Base-by-base conservation (phyloP, 2,888 invertebrate genomes). In the Ecdyonurus torrentis region DNA sequence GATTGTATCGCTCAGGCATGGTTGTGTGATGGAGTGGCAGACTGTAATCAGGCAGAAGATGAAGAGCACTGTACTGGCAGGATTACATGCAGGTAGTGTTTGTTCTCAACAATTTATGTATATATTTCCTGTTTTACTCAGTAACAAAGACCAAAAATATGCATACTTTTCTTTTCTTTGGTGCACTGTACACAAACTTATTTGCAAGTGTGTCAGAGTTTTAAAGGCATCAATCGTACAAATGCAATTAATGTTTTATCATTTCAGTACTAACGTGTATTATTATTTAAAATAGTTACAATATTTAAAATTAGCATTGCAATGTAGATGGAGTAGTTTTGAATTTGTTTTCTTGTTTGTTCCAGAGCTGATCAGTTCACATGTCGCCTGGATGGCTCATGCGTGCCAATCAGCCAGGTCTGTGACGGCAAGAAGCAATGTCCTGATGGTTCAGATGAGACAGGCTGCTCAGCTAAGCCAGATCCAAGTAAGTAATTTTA, bases 301-400 rank as follows among this genome's bases (percentile, higher is more conserved):
- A n/a, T n/a, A n/a, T n/a, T n/a, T n/a, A n/a, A n/a, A n/a, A n/a
- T n/a, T n/a, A n/a, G n/a, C n/a, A n/a, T n/a, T n/a, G n/a, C n/a
- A n/a, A n/a, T n/a, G n/a, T n/a, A n/a, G n/a, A n/a, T n/a, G n/a
- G n/a, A n/a, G n/a, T n/a, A n/a, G n/a, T n/a, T n/a, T n/a, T n/a
- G n/a, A n/a, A n/a, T n/a, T 59, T 60, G 58, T 59, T 5, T 23
- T 61, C 2, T 37, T 37, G 7, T 37, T 15, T 37, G 37, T 37
- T 37, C 37, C 37, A 66, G 65, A 24, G 25, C 63, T 1, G 74
- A 77, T 63, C 77, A 82, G 68, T 83, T 83, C 69, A 78, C 75
- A 67, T 87, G 87, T 68, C 76, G 78, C 1, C 72, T 72, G n/a
- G 84, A 84, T 66, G 81, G 81, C n/a, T 79, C 79, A 19, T 87